A percentile compares a stretch with the other conserved stretches of the same genome.
Evolutionary conservation across 92 coral and sea anemone species (phyloP).

Genomic region (Epizoanthus stellaris): DNA sequence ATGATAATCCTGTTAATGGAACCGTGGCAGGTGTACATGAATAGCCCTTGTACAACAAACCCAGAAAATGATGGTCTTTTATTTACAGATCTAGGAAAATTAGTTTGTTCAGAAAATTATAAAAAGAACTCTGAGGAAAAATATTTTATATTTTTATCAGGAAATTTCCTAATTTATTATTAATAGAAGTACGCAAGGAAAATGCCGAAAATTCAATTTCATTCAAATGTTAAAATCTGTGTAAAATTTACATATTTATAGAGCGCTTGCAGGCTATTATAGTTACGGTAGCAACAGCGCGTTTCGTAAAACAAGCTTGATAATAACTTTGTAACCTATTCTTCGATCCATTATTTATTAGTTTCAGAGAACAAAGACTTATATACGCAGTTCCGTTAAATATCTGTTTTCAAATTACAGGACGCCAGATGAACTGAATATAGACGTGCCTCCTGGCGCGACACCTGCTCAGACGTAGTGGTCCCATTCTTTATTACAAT

Average conservation of each 20-base stretch:
- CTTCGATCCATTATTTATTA: neutral
- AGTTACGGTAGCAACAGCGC: neutral
- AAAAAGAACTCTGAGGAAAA: neutral
- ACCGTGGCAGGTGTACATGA: constrained; percentile 12
- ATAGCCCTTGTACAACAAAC: neutral
- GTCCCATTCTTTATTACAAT: no score
- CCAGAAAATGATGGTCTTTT: neutral
- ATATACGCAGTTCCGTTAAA: neutral
- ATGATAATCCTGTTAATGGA: neutral
- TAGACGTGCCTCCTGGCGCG: neutral
- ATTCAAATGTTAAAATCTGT: neutral
- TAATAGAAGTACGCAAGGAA: neutral
- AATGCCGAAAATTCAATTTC: neutral
- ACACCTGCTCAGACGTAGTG: neutral
- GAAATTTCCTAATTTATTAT: neutral
- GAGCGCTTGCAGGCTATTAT: neutral
- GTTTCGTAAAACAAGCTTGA: neutral
- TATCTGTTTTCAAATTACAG: neutral
- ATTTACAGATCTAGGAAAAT: neutral
- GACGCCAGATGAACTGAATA: neutral
- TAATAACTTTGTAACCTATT: neutral
- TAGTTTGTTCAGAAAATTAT: neutral
- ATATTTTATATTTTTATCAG: neutral
- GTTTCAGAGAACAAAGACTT: neutral
- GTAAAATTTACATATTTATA: constrained; percentile 6